Base-by-base conservation (phyloP, 1,140 invertebrate genomes). In the Oedothorax gibbosus region DNA sequence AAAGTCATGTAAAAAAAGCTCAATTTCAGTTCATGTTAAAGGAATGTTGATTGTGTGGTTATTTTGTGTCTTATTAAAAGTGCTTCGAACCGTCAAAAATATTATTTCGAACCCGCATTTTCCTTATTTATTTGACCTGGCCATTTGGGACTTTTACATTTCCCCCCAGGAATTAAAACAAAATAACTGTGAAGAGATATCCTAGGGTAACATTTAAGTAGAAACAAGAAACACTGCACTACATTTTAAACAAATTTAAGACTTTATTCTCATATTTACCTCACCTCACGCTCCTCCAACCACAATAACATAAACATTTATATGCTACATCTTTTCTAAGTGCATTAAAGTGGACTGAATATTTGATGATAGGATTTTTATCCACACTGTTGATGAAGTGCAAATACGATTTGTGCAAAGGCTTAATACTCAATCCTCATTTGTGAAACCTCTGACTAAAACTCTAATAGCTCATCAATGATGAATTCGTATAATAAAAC, bases 391-490 rank as follows among this genome's bases (percentile, higher is more conserved):
- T 68, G 20, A 68, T 77, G 62, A 18, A 53, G 62, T 56, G 64
- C 51, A 79, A 79, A 79, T 79, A 18, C 77, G 57, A 79, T 77
- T 77, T 51, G 49, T 54, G 10, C 64, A 56, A 35, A 5, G 35
- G 77, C 77, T 79, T 79, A 79, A 79, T 79, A 79, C 20, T 71
- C 21, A 64, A 82, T 73, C 78, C 65, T 81, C 66, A 81, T 81
- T 72, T 72, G 80, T 14, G 50, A 57, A 73, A 56, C 69, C 57
- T 82, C 54, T 35, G n/a, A 82, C 54, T 82, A 60, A 82, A 82
- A 56, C 69, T 57, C 57, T 82, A 82, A 82, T 64, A 73, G 80
- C 68, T 82, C 80, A 82, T 82, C 72, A 82, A 82, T 82, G 80
- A 82, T 82, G 80, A 82, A 73, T 18, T 21, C 35, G 35, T 49